Conservation (phyloP, 2,888 invertebrate genomes). For the Drosophila melanocephala region DNA sequence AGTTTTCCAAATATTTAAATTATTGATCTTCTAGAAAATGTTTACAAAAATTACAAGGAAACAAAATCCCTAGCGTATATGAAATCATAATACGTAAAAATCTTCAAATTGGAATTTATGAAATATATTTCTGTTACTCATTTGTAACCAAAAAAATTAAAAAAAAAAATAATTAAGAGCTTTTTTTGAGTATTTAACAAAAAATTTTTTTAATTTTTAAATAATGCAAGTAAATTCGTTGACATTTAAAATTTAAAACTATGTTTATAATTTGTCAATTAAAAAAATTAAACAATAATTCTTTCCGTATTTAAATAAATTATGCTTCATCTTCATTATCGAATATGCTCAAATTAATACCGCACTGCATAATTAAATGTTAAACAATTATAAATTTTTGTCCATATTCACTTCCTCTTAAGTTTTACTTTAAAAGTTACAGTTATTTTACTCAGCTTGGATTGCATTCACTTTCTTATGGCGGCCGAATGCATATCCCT, state of each 20-base stretch:
- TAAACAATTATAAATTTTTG: neutral
- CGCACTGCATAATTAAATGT: neutral
- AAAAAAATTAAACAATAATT: neutral
- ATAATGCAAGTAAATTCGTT: neutral
- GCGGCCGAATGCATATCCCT: neutral
- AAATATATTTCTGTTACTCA: neutral
- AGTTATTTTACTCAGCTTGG: neutral
- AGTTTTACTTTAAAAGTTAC: neutral
- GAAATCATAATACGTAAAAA: neutral
- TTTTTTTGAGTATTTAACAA: neutral
- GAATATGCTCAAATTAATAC: neutral
- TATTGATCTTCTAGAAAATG: constrained; percentile 9
- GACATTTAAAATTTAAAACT: neutral
- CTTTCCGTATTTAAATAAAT: neutral
- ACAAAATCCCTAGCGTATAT: neutral
- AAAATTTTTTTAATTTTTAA: neutral
- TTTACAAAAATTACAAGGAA: neutral
- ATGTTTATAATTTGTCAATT: neutral
- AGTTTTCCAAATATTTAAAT: constrained; percentile 20
- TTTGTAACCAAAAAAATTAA: neutral
- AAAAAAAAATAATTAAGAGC: accelerated
- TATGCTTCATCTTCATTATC: neutral
- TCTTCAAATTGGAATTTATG: neutral
- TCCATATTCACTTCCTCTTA: neutral
- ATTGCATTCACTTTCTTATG: constrained; percentile 31